Evolutionary conservation across 2,888 invertebrate species (phyloP).

Genomic region (Amiota mariae): DNA sequence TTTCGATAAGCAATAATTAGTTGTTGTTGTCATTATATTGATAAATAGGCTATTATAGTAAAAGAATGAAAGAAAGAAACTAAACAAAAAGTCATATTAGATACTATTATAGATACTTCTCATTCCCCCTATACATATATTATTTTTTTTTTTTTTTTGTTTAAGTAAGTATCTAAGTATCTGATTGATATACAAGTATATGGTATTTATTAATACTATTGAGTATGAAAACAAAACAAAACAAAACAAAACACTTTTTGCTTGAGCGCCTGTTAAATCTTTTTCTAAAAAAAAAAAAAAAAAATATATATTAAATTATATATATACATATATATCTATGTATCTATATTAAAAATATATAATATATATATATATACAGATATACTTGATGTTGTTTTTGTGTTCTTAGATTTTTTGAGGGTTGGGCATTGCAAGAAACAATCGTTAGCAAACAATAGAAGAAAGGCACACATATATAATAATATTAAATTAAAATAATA

Average conservation of each 20-base stretch:
- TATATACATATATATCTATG: not conserved
- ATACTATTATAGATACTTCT: slow-evolving; percentile 50
- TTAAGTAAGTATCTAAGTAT: too few relatives aligned
- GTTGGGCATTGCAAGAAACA: slow-evolving; percentile 64
- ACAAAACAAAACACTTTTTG: slow-evolving; percentile 22
- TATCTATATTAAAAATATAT: not conserved
- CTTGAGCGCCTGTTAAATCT: slow-evolving; percentile 63
- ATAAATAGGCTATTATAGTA: slow-evolving; percentile 22
- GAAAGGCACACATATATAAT: not conserved
- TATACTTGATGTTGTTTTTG: slow-evolving; percentile 1
- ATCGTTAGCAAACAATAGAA: slow-evolving; percentile 51
- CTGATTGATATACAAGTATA: too few relatives aligned
- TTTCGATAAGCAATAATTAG: slow-evolving; percentile 60
- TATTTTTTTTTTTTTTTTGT: not conserved
- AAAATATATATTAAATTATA: not conserved
- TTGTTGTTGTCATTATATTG: slow-evolving; percentile 65
- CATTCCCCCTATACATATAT: slow-evolving; percentile 47
- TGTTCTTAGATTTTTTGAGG: not conserved
- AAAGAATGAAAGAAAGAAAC: too few relatives aligned
- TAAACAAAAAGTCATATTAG: slow-evolving; percentile 32
- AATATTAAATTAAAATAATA: not conserved
- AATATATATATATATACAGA: slow-evolving; percentile 3
- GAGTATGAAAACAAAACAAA: not conserved
- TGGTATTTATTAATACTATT: too few relatives aligned
- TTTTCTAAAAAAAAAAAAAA: slow-evolving; percentile 42